phyloP scores from a whole-genome alignment of 1,140 invertebrate genomes.

The Euwallacea similis region DNA sequence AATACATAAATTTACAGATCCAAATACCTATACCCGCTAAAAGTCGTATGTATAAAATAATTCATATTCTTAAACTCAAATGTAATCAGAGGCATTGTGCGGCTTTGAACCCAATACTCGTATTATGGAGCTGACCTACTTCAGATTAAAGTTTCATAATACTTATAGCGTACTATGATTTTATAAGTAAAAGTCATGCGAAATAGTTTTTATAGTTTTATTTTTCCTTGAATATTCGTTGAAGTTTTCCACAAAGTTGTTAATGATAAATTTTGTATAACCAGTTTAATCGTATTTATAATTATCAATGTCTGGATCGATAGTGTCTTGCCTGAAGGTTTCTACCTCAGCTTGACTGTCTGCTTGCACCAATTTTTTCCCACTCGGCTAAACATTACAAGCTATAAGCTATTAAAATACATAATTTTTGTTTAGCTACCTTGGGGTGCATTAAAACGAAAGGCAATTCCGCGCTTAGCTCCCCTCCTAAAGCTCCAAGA shows the following conservation, averaged over 20 bases:
- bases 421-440: conserved; percentile 50
- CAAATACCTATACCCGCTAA: neutral
- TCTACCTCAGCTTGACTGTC: conserved; percentile 68
- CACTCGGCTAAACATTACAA: conserved; percentile 55
- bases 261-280: neutral
- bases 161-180: conserved; percentile 24
- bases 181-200: conserved; percentile 16
- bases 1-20: neutral
- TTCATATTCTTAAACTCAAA: conserved; percentile 23
- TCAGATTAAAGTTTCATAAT: conserved; percentile 21
- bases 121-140: conserved; percentile 27
- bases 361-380: conserved; percentile 61
- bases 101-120: conserved; percentile 33
- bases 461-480: conserved; percentile 92
- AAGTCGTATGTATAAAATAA: conserved; percentile 17
- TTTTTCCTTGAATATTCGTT: neutral
- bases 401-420: no score
- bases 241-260: neutral
- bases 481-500: conserved; percentile 89
- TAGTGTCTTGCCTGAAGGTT: conserved; percentile 64
- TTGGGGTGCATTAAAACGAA: conserved; percentile 98
- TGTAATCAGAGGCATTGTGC: conserved; percentile 27
- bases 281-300: conserved; percentile 49
- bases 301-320: conserved; percentile 56
- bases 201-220: conserved; percentile 11